These are phyloP conservation scores for Temnopleurus reevesii DNA, from an alignment of 53 echinoderm and acorn worm genomes.

Conservation along the genomic window DNA sequence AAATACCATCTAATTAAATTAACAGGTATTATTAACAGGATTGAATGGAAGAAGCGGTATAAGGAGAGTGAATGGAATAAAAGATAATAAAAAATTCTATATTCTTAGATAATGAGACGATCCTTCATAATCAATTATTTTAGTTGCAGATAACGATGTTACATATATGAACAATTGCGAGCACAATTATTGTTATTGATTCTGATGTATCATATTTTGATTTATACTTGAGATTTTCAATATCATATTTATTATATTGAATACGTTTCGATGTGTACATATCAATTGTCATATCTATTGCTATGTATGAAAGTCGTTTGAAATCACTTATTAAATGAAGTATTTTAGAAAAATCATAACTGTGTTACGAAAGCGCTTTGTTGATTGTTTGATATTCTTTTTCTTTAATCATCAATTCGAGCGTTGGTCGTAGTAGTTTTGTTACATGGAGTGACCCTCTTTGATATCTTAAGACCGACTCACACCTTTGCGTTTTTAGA, in stretches of 20 bases:
- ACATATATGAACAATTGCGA: not conserved
- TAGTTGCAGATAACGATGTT: too few relatives aligned
- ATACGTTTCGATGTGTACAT: slow-evolving; percentile 6
- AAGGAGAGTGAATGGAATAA: too few relatives aligned
- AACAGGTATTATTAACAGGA: too few relatives aligned
- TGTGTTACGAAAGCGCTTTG: too few relatives aligned
- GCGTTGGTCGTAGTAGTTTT: too few relatives aligned
- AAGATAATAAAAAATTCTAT: not conserved
- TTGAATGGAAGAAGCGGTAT: too few relatives aligned
- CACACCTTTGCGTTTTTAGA: too few relatives aligned
- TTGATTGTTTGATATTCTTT: too few relatives aligned
- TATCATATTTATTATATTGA: not conserved
- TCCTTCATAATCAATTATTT: not conserved
- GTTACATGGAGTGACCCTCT: too few relatives aligned
- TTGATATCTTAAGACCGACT: too few relatives aligned
- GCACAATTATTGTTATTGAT: not conserved
- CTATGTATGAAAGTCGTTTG: not conserved
- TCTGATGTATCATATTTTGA: not conserved
- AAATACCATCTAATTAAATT: too few relatives aligned
- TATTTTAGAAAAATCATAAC: not conserved
- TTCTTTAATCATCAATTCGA: too few relatives aligned
- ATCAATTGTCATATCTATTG: not conserved
- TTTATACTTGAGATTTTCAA: not conserved
- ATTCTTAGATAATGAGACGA: not conserved
- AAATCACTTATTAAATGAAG: slow-evolving; percentile 36